Evolutionary conservation across 37 sponge, comb jelly and placozoan species (phyloP).

Genomic region (Haliclona indistincta): DNA sequence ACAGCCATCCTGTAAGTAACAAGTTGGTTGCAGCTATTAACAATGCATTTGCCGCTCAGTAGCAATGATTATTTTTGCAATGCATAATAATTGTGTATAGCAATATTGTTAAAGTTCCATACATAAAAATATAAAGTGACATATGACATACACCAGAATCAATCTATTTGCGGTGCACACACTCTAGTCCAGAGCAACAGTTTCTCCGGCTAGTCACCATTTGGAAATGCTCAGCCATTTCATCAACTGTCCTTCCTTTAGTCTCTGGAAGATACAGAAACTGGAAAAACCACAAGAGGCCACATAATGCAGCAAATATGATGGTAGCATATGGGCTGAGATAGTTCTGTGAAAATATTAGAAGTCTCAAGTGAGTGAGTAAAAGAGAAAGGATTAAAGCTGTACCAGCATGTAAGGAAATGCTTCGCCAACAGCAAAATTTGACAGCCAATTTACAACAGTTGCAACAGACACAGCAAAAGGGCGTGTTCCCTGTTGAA

Average conservation of each 20-base stretch:
- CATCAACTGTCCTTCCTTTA: conserved; percentile 54
- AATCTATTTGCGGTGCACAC: too few relatives aligned
- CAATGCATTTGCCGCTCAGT: too few relatives aligned
- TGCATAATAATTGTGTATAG: too few relatives aligned
- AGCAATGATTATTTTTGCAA: too few relatives aligned
- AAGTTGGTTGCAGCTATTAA: too few relatives aligned
- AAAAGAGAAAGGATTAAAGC: not conserved
- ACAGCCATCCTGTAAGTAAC: too few relatives aligned
- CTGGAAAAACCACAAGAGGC: conserved; percentile 25
- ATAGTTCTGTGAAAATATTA: conserved; percentile 19
- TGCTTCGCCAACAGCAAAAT: conserved; percentile 30
- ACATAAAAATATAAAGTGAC: too few relatives aligned
- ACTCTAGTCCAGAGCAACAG: too few relatives aligned
- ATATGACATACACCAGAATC: too few relatives aligned
- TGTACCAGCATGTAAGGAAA: conserved; percentile 52
- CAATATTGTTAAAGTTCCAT: too few relatives aligned
- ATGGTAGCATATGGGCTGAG: conserved; percentile 52
- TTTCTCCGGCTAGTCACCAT: not conserved
- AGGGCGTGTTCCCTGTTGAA: conserved; percentile 49
- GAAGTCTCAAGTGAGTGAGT: not conserved
- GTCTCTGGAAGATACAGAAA: conserved; percentile 58
- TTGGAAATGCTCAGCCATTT: conserved; percentile 22
- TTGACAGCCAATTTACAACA: conserved; percentile 62
- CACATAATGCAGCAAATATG: conserved; percentile 42
- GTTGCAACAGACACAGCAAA: conserved; percentile 54